phyloP scores from a whole-genome alignment of 2,113 vertebrate genomes.

The Halcyon senegalensis region DNA sequence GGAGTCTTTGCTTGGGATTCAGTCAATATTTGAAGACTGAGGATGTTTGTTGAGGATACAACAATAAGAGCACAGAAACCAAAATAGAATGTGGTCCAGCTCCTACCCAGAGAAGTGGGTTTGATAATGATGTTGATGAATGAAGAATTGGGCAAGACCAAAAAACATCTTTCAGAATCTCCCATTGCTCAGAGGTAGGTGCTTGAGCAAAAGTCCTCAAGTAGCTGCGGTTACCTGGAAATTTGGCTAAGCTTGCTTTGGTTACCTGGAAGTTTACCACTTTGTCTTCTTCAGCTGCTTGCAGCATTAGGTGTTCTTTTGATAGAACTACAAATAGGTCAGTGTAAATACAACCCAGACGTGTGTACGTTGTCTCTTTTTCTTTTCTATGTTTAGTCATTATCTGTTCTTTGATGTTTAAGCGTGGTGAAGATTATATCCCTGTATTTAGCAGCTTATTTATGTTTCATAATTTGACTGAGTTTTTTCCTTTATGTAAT shows the following conservation, averaged over 20 bases:
- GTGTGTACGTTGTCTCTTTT: rapidly evolving
- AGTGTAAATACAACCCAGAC: not conserved
- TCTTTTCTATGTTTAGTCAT: not conserved
- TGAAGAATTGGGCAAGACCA: rapidly evolving
- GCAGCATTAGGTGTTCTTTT: not conserved
- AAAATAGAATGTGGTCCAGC: not conserved
- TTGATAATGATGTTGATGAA: not conserved
- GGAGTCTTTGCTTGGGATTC: not conserved
- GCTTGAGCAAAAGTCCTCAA: not conserved
- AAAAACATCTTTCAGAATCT: not conserved
- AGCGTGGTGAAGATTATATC: not conserved
- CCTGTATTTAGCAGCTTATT: not conserved
- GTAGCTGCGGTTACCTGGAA: not conserved
- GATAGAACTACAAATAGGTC: not conserved
- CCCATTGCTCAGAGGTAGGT: not conserved
- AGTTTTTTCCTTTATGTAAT: constrained; percentile 1
- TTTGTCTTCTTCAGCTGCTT: not conserved
- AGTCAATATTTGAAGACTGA: not conserved
- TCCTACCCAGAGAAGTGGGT: not conserved
- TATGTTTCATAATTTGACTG: not conserved
- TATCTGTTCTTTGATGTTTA: not conserved
- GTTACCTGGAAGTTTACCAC: not conserved
- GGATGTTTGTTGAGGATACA: not conserved
- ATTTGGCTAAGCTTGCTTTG: not conserved
- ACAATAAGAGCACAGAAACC: not conserved